phyloP scores from a whole-genome alignment of 2,113 vertebrate species.

The Pelecanus crispus region DNA sequence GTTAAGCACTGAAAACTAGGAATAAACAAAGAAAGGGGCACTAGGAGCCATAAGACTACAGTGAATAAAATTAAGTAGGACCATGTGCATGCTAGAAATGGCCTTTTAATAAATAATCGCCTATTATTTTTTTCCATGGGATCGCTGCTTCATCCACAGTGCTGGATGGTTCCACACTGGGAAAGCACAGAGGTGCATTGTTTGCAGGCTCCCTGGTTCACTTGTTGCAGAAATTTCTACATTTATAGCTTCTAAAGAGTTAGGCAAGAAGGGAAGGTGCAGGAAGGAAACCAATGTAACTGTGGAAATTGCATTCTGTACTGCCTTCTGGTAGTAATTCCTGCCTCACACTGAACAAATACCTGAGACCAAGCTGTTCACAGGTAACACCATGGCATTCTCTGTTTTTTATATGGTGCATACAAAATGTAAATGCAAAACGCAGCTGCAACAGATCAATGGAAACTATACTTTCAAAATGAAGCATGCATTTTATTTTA shows the following conservation, averaged over 20 bases:
- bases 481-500: background rate
- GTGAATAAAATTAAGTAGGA: background rate
- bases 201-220: background rate
- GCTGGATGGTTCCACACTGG: rapidly evolving
- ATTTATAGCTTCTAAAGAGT: background rate
- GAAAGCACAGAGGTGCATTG: background rate
- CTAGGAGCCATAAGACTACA: background rate
- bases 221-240: background rate
- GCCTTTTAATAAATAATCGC: background rate
- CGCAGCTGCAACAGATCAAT: background rate
- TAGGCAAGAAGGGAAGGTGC: background rate
- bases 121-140: background rate
- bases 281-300: background rate
- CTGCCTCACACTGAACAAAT: background rate
- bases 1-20: background rate
- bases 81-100: rapidly evolving
- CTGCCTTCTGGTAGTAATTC: background rate
- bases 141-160: background rate
- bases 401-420: background rate
- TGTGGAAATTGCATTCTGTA: background rate
- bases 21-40: background rate
- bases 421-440: background rate
- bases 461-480: background rate
- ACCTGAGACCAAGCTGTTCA: background rate
- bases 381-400: background rate